Conservation (phyloP, 2,888 invertebrate species). For the Ceramica pisi region DNA sequence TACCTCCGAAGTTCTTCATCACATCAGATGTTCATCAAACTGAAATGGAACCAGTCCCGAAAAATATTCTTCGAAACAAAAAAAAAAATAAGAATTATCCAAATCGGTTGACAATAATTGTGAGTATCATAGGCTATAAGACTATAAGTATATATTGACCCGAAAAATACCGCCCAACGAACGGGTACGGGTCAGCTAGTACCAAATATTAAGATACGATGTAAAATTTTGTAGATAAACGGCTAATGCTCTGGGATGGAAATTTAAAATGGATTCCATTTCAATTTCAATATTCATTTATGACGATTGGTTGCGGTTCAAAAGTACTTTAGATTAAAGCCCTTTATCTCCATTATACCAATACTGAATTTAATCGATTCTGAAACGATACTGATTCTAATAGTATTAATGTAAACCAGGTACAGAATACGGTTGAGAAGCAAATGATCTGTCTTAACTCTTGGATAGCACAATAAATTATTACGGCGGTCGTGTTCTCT, state of each 20-base stretch:
- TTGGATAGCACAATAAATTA: neutral
- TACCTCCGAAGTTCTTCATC: no score
- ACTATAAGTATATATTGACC: no score
- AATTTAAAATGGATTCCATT: slow-evolving; percentile 41
- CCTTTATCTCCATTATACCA: slow-evolving; percentile 25
- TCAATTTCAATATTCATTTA: slow-evolving; percentile 37
- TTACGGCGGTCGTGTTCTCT: neutral
- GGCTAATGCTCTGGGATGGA: slow-evolving; percentile 7
- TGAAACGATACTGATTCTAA: slow-evolving; percentile 22
- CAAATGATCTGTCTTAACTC: neutral
- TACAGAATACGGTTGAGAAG: neutral
- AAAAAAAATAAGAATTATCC: no score
- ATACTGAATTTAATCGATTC: slow-evolving; percentile 33
- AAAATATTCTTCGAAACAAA: no score
- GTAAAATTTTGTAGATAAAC: slow-evolving; percentile 14
- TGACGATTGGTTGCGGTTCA: slow-evolving; percentile 36
- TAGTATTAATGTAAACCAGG: slow-evolving; percentile 7
- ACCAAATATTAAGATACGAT: no score
- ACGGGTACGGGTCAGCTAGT: no score
- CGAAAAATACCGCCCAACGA: no score
- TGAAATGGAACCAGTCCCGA: no score
- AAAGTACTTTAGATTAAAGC: slow-evolving; percentile 35
- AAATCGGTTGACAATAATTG: no score
- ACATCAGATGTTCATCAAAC: no score
- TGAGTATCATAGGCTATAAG: no score